Evolutionary conservation across 2,113 vertebrate genomes (phyloP), one percentile per base, ranked within the genome.

Genomic region (Chionis minor): DNA sequence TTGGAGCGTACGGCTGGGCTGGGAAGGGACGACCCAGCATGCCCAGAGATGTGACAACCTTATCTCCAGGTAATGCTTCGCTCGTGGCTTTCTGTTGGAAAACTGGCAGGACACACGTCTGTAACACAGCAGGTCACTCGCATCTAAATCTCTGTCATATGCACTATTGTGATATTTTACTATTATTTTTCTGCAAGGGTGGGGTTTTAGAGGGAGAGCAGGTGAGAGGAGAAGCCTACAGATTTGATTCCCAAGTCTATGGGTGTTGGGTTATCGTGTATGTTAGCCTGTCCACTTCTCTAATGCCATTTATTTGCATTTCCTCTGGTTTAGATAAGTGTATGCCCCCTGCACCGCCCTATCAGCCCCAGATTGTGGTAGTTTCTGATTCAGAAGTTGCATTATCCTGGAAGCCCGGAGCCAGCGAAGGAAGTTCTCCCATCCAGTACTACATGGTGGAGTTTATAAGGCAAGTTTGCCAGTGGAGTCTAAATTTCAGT

Each of bases 311-410:
- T 14, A 28, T 81, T 69, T 89, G 23, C n/a, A 4, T 65, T 91
- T 97, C 56, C 52, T 96, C 90, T 87, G 33, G 52, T 14, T 77
- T 96, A 99, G 99, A 99, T 47, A 98, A 97, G 94, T 99, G 99
- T 93, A 98, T 98, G 98, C 98, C 98, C 30, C 99, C 99, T 2
- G 96, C 97, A 0, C 98, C 99, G 1, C 99, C 99, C 1, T 97
- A 98, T 27, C 98, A 98, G 88, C 99, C 99, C 4, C 97, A 97
- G 8, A 98, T 98, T 3, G 94, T 98, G 33, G 98, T 99, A 17
- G 98, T 99, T 83, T 99, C 99, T 12, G 99, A 99, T 96, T 99
- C 99, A 7, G 99, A 99, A 96, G 98, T 99, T 94, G 99, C 99
- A 0, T 95, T 99, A 63, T 99, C 99, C 54, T 99, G 99, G 99